Evolutionary conservation across 2,888 invertebrate species (phyloP).

Genomic region (Amphipyra berbera): DNA sequence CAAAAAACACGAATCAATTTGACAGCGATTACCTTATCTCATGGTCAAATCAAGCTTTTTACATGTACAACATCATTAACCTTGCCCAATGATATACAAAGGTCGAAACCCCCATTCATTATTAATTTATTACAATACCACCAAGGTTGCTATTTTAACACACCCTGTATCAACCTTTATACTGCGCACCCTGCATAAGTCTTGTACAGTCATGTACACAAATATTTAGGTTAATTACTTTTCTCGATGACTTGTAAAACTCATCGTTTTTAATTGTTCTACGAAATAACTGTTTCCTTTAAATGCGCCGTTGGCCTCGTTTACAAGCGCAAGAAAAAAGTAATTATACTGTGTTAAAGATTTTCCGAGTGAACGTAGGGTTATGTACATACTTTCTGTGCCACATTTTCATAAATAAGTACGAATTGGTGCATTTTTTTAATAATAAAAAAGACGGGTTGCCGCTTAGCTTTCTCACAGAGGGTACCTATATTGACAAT

Average conservation of each 20-base stretch:
- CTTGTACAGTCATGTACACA: conserved; percentile 46
- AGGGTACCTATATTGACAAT: too few relatives aligned
- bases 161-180: conserved; percentile 48
- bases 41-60: neutral
- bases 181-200: conserved; percentile 35
- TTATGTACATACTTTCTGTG: too few relatives aligned
- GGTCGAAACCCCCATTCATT: conserved; percentile 24
- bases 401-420: too few relatives aligned
- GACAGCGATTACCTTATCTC: conserved; percentile 2
- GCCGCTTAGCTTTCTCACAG: too few relatives aligned
- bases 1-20: conserved; percentile 6
- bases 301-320: conserved; percentile 43
- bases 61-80: conserved; percentile 28
- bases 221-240: conserved; percentile 72
- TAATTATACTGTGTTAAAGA: conserved; percentile 17
- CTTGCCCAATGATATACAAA: conserved; percentile 19
- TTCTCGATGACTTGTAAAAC: conserved; percentile 63
- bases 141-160: conserved; percentile 26
- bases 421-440: too few relatives aligned
- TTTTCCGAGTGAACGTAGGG: neutral
- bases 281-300: conserved; percentile 53
- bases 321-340: conserved; percentile 28
- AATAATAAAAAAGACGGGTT: too few relatives aligned
- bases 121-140: conserved; percentile 40
- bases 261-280: conserved; percentile 66